phyloP scores from a whole-genome alignment of 2,113 vertebrate species.

The Limanda limanda region DNA sequence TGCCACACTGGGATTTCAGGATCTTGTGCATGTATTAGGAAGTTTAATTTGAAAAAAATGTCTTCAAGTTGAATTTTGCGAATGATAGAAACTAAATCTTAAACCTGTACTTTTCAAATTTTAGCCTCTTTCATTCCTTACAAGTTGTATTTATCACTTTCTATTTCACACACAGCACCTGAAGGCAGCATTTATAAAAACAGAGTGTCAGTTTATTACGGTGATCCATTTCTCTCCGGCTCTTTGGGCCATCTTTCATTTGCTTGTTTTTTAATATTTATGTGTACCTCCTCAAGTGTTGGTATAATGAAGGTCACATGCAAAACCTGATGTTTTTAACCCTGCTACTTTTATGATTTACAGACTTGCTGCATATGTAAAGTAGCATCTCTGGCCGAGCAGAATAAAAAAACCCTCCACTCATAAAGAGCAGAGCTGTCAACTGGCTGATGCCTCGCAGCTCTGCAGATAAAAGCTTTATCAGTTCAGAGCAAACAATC shows the following conservation, averaged over 20 bases:
- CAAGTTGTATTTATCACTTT: no score
- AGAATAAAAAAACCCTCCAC: slow-evolving; percentile 32
- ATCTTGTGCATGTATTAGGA: neutral
- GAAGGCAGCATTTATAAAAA: slow-evolving; percentile 15
- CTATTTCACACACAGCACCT: slow-evolving; percentile 6
- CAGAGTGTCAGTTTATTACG: neutral
- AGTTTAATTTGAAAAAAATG: neutral
- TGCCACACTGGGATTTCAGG: neutral
- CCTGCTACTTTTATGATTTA: slow-evolving; percentile 31
- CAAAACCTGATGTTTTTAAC: slow-evolving; percentile 23
- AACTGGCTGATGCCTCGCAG: slow-evolving; percentile 41
- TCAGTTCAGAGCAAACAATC: slow-evolving; percentile 70
- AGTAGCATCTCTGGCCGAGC: slow-evolving; percentile 31
- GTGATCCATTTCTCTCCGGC: slow-evolving; percentile 16
- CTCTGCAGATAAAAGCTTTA: slow-evolving; percentile 65
- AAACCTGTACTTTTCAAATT: no score
- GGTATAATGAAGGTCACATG: slow-evolving; percentile 21
- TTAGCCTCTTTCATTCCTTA: no score
- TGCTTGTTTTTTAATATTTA: slow-evolving; percentile 4
- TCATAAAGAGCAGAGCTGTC: slow-evolving; percentile 38
- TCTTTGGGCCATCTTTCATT: slow-evolving; percentile 5
- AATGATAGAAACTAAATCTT: neutral
- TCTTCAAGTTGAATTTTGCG: neutral
- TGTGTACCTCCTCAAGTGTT: slow-evolving; percentile 3
- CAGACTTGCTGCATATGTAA: slow-evolving; percentile 40